Conservation (phyloP, 2,113 vertebrate species). For the Megaleporinus macrocephalus region DNA sequence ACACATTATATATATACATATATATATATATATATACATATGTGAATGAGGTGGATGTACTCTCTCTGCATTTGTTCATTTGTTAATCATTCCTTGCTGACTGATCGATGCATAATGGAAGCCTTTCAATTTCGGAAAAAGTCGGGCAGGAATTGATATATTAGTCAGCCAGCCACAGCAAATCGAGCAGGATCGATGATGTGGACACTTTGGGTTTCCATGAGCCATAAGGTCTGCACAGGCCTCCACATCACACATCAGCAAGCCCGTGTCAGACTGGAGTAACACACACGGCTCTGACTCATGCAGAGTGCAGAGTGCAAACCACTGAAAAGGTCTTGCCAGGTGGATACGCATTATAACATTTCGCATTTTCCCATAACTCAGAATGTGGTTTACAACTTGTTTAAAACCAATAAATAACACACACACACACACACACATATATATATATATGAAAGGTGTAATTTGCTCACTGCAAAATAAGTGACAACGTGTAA, state of each 20-base stretch:
- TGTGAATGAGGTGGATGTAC: background rate
- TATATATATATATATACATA: background rate
- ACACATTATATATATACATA: background rate
- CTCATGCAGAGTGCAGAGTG: slow-evolving; percentile 33
- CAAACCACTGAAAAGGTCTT: slow-evolving; percentile 29
- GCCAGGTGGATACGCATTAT: slow-evolving; percentile 13
- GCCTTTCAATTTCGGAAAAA: background rate
- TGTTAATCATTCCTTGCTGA: slow-evolving; percentile 5
- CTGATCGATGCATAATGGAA: background rate
- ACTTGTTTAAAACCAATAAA: background rate
- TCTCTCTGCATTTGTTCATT: background rate
- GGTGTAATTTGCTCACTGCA: slow-evolving; percentile 29
- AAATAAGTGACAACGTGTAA: slow-evolving; percentile 41
- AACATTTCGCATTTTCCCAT: slow-evolving; percentile 41
- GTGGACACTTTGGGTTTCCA: slow-evolving; percentile 31
- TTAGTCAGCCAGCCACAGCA: slow-evolving; percentile 22
- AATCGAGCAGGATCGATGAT: slow-evolving; percentile 10
- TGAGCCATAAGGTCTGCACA: slow-evolving; percentile 22
- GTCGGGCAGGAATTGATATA: slow-evolving; percentile 7
- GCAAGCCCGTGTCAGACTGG: slow-evolving; percentile 1
- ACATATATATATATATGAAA: slow-evolving; percentile 11
- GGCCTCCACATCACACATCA: slow-evolving; percentile 33
- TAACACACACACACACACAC: background rate
- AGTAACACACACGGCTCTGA: slow-evolving; percentile 19
- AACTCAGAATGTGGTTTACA: slow-evolving; percentile 21